Evolutionary conservation across 2,797 vertebrate genomes (phyloP).

Genomic region (Sebastes minor): DNA sequence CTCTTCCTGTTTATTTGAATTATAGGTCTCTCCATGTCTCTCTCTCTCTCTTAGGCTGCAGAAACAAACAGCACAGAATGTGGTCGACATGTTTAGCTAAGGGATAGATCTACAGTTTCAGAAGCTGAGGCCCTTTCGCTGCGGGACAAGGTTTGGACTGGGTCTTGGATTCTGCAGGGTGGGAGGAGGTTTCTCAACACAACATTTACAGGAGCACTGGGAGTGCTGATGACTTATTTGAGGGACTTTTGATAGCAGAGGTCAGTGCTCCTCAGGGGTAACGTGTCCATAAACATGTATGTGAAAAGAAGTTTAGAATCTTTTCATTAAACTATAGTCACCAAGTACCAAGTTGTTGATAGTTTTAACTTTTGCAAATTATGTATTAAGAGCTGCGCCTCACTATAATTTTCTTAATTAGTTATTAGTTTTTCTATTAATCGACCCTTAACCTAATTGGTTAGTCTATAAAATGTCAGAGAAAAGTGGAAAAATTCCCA

Average conservation of each 20-base stretch:
- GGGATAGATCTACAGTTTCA: conserved; percentile 65
- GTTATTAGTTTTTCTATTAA: neutral
- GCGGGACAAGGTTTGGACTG: conserved; percentile 39
- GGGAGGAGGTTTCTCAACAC: conserved; percentile 22
- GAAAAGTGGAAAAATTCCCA: neutral
- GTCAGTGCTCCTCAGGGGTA: conserved; percentile 21
- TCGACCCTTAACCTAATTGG: neutral
- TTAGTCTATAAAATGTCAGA: no score
- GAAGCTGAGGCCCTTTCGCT: conserved; percentile 37
- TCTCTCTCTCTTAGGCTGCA: conserved; percentile 1
- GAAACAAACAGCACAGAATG: conserved; percentile 27
- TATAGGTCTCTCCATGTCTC: conserved; percentile 16
- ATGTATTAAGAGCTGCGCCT: neutral
- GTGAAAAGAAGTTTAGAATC: neutral
- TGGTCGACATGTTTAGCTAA: conserved; percentile 54
- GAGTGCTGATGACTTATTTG: conserved; percentile 35
- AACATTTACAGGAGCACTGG: conserved; percentile 46
- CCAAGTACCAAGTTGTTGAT: neutral
- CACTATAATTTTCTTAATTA: neutral
- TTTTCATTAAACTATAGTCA: neutral
- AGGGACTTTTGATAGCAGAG: conserved; percentile 45
- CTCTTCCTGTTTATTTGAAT: conserved; percentile 58
- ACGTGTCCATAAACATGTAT: neutral
- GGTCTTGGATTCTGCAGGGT: conserved; percentile 14
- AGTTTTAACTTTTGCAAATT: neutral